Conservation (phyloP, 2,113 vertebrate species). For the Gobio gobio region DNA sequence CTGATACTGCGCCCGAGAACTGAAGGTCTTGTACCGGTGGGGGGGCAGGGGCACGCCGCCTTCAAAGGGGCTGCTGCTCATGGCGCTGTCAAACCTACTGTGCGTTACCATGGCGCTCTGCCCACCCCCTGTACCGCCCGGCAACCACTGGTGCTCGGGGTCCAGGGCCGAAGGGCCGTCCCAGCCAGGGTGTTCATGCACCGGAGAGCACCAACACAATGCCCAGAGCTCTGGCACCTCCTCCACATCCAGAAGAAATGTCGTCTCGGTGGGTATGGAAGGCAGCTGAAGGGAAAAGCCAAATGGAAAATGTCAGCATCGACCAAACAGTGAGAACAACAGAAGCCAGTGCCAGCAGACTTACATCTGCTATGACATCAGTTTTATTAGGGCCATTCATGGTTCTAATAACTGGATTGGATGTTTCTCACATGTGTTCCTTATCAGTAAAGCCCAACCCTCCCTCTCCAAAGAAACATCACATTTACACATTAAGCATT, state of each 20-base stretch:
- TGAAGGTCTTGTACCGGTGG: constrained; percentile 96
- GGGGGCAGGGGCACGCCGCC: constrained; percentile 80
- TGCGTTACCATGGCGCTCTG: constrained; percentile 95
- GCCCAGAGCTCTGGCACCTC: constrained; percentile 42
- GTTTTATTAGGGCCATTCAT: constrained; percentile 1
- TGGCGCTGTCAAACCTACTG: constrained; percentile 87
- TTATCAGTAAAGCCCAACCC: constrained; percentile 19
- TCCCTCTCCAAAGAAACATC: background rate
- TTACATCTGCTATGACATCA: constrained; percentile 27
- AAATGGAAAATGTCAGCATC: constrained; percentile 33
- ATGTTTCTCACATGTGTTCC: constrained; percentile 28
- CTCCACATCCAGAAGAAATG: constrained; percentile 59
- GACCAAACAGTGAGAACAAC: background rate
- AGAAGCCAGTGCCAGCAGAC: background rate
- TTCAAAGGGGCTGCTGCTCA: constrained; percentile 85
- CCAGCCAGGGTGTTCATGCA: constrained; percentile 59
- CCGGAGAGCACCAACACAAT: constrained; percentile 59
- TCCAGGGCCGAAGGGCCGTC: constrained; percentile 58
- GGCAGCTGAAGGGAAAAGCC: constrained; percentile 48
- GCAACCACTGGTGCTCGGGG: constrained; percentile 61
- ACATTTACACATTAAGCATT: background rate
- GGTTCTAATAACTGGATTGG: constrained; percentile 6
- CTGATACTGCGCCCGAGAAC: constrained; percentile 94
- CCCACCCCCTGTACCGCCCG: constrained; percentile 78
- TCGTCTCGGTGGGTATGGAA: constrained; percentile 46